Base-by-base conservation (phyloP, 2,888 invertebrate species). In the Drosophila kuntzei region DNA sequence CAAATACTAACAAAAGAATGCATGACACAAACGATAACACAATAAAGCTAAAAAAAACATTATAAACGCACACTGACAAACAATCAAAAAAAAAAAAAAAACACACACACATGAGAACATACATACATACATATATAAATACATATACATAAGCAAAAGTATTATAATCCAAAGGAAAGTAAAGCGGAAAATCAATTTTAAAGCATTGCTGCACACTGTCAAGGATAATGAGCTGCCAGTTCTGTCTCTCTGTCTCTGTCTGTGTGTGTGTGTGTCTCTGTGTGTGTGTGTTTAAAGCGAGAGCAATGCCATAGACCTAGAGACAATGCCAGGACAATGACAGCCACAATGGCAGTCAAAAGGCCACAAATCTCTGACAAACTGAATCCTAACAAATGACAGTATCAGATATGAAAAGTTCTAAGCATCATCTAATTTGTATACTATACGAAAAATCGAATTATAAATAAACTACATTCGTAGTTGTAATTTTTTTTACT, bases 161-260 rank as follows among this genome's bases (percentile, higher is more conserved):
- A 66, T 34, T 62, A 79, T 67, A 67, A 68, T 65, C 71, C 59
- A 57, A 76, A 49, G 64, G 64, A 59, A 68, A 66, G 62, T 70
- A 72, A 72, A 76, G 66, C 76, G 75, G 73, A 81, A 81, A 81
- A 85, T 79, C 81, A 85, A 82, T 85, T 81, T 81, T 68, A 81
- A 77, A 75, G 65, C 79, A 66, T 77, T 79, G 75, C 47, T 60
- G 75, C 63, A 62, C 72, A 79, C 34, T 59, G 60, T 65, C 85
- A 81, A 85, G 77, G 80, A 79, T 78, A 81, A 82, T 85, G 79
- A 83, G 79, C 69, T 68, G 68, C 18, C 20, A 50, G 37, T 22
- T 54, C 29, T 29, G 29, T 37, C n/a, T 41, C 16, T 14, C n/a
- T 7, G 14, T 29, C 11, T 29, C 11, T 32, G 14, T 29, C 3